A percentile compares a stretch with the other conserved stretches of the same genome.
Evolutionary conservation across 2,797 vertebrate species (phyloP).

Genomic region (Notoglanidium macrostoma): DNA sequence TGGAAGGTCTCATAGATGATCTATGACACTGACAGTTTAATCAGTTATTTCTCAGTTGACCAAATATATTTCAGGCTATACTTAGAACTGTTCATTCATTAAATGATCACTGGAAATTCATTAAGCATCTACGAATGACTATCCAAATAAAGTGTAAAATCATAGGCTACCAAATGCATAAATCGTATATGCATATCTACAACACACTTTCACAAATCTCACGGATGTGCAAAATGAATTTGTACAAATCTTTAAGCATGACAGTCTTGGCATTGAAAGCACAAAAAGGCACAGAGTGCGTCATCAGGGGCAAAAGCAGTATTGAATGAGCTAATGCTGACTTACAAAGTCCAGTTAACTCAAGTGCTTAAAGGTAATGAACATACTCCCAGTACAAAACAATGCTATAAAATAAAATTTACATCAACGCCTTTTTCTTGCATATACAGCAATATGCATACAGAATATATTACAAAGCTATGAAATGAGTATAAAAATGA

Average conservation of each 20-base stretch:
- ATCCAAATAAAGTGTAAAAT: conserved; percentile 28
- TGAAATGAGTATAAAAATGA: conserved; percentile 59
- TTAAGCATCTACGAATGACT: conserved; percentile 16
- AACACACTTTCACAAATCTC: conserved; percentile 46
- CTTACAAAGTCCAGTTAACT: conserved; percentile 36
- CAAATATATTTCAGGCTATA: background rate
- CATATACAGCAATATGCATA: conserved; percentile 55
- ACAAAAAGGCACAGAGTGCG: conserved; percentile 61
- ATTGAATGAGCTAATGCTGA: conserved; percentile 41
- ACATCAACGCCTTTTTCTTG: conserved; percentile 50
- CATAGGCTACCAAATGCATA: conserved; percentile 33
- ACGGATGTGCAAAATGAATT: conserved; percentile 52
- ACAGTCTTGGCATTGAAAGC: conserved; percentile 59
- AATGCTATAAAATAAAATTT: conserved; percentile 47
- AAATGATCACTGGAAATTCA: conserved; percentile 1
- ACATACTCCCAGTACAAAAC: conserved; percentile 48
- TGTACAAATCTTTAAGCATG: conserved; percentile 64
- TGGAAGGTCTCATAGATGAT: conserved; percentile 29
- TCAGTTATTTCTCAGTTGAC: background rate
- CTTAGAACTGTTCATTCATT: background rate
- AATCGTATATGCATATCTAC: conserved; percentile 39
- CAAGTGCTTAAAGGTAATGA: conserved; percentile 39
- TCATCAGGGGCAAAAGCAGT: conserved; percentile 39
- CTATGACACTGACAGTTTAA: background rate
- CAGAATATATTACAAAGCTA: conserved; percentile 66